Conservation (phyloP, 2,113 vertebrate species). For the Eolophus roseicapilla region DNA sequence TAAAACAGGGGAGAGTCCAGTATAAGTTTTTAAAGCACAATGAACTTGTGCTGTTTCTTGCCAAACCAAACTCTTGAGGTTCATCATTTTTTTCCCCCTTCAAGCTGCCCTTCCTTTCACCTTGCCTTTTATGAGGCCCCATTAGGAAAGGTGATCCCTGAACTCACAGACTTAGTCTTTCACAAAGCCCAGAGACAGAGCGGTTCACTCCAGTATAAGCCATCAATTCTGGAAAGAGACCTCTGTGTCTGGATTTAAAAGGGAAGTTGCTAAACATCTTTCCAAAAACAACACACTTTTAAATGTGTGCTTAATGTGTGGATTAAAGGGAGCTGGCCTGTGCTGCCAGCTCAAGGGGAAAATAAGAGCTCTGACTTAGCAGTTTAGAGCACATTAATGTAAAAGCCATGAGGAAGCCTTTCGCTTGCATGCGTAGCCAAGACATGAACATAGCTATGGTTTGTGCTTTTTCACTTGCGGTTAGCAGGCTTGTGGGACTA, state of each 20-base stretch:
- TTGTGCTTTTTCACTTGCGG: not conserved
- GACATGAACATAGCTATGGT: not conserved
- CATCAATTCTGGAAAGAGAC: constrained; percentile 25
- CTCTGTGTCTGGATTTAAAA: not conserved
- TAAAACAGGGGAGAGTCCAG: not conserved
- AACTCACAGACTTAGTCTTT: constrained; percentile 7
- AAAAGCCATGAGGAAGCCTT: constrained; percentile 4
- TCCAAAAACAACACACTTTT: constrained; percentile 58
- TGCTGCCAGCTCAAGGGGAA: constrained; percentile 37
- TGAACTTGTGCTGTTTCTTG: not conserved
- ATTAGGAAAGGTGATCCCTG: constrained; percentile 31
- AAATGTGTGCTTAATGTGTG: constrained; percentile 35
- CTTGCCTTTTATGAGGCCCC: constrained; percentile 44
- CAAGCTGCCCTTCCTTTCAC: constrained; percentile 63
- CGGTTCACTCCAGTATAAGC: not conserved
- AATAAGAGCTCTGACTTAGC: constrained; percentile 58
- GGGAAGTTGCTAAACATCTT: constrained; percentile 18
- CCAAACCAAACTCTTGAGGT: constrained; percentile 43
- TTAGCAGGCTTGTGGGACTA: not conserved
- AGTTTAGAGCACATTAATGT: constrained; percentile 23
- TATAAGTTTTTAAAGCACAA: constrained; percentile 14
- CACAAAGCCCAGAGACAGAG: constrained; percentile 18
- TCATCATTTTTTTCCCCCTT: not conserved
- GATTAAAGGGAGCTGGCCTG: constrained; percentile 43
- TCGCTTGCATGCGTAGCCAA: not conserved